phyloP scores from a whole-genome alignment of 2,113 vertebrate species.

The Cavia porcellus region DNA sequence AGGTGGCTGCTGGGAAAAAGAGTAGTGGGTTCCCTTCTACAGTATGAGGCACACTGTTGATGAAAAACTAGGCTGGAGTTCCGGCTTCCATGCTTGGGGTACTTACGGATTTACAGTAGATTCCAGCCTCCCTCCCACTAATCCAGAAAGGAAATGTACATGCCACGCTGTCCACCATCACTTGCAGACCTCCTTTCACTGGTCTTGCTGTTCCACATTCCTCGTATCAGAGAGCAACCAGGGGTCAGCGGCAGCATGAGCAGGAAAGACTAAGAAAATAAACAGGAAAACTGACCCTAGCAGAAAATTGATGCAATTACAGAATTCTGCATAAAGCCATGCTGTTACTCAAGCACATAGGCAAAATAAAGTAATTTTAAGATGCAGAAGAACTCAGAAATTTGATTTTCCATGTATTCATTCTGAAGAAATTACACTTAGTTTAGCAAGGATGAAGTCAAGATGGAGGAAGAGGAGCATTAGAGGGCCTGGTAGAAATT shows the following conservation, averaged over 20 bases:
- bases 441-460: neutral
- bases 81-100: rapidly evolving
- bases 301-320: slow-evolving; percentile 24
- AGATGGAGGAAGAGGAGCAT: neutral
- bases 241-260: neutral
- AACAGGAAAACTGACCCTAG: slow-evolving; percentile 30
- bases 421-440: neutral
- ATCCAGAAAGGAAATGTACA: neutral
- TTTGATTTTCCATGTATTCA: slow-evolving; percentile 34
- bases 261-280: slow-evolving; percentile 58
- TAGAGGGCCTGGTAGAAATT: too few species aligned
- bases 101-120: neutral
- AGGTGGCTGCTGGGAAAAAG: neutral
- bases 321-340: neutral
- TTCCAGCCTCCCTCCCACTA: neutral
- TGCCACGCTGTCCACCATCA: rapidly evolving
- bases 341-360: neutral
- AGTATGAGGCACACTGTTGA: neutral
- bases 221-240: neutral
- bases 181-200: rapidly evolving
- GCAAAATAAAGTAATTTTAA: slow-evolving; percentile 2
- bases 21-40: neutral
- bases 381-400: neutral
- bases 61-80: neutral
- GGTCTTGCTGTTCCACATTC: neutral